Base-by-base conservation (phyloP, 2,797 vertebrate genomes). In the Heterohyrax brucei region DNA sequence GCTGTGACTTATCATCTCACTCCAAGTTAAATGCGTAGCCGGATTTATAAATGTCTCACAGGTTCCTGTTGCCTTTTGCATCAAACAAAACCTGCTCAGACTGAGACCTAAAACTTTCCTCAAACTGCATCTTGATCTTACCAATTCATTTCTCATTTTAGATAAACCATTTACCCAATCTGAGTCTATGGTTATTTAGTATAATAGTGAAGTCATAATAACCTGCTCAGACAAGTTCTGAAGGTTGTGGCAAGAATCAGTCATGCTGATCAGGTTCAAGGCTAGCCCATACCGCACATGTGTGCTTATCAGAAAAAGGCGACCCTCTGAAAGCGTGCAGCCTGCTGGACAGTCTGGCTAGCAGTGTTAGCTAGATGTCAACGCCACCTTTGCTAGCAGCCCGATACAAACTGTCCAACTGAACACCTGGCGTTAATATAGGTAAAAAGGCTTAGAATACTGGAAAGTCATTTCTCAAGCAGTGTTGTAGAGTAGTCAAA, bases 21-120 rank as follows among this genome's bases (percentile, higher is more conserved):
- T 85, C 62, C 56, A 66, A 86, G 50, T 88, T 61, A 22, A n/a
- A 12, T 22, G 13, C 14, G 28, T 10, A 39, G 44, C 61, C 90
- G 87, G 82, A 72, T 91, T 92, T 89, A 79, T 56, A 83, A 66
- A 22, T 1, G 16, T 50, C 75, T 77, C n/a, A 14, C 18, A 21
- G 28, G 46, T 50, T 70, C 68, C 76, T 46, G 3, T 84, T 92
- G 56, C 78, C 78, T 95, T 93, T 79, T 73, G 50, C 70, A 21
- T 88, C 79, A 61, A 61, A 24, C 50, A 76, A 93, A 95, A 80
- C 72, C 39, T 73, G 21, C 53, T 95, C 76, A 10, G 48, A 39
- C 89, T 89, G 44, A 76, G 56, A 77, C 75, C n/a, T 39, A 84
- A 61, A 73, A 79, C 64, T 44, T 89, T 91, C 89, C 44, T 94